Evolutionary conservation across 2,888 invertebrate genomes (phyloP).

Genomic region (Nephrotoma appendiculata): DNA sequence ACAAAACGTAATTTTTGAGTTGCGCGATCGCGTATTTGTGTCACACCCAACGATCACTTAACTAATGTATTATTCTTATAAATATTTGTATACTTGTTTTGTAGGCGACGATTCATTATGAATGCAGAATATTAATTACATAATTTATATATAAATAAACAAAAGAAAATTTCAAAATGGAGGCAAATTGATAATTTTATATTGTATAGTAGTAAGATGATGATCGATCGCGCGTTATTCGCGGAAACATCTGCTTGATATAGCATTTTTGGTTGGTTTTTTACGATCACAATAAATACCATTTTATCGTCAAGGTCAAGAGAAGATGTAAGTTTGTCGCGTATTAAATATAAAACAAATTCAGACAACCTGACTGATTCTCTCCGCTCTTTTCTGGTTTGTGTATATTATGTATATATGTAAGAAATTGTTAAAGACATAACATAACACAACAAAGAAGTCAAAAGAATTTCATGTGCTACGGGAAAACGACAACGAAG

Average conservation of each 20-base stretch:
- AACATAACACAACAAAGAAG: neutral
- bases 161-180: neutral
- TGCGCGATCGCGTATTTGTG: neutral
- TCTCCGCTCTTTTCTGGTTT: neutral
- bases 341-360: neutral
- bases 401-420: neutral
- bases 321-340: neutral
- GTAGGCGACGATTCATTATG: neutral
- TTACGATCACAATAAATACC: neutral
- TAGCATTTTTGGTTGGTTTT: neutral
- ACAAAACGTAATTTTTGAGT: neutral
- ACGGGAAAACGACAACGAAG: neutral
- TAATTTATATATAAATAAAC: neutral
- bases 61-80: neutral
- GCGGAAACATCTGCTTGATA: neutral
- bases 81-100: neutral
- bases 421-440: neutral
- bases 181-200: neutral
- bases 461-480: neutral
- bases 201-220: neutral
- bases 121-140: neutral
- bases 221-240: neutral
- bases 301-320: neutral
- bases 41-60: neutral
- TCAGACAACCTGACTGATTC: neutral